Evolutionary conservation across 2,888 invertebrate species (phyloP), one percentile per base, ranked within the genome.

Genomic region (Caenorhabditis auriculariae): DNA sequence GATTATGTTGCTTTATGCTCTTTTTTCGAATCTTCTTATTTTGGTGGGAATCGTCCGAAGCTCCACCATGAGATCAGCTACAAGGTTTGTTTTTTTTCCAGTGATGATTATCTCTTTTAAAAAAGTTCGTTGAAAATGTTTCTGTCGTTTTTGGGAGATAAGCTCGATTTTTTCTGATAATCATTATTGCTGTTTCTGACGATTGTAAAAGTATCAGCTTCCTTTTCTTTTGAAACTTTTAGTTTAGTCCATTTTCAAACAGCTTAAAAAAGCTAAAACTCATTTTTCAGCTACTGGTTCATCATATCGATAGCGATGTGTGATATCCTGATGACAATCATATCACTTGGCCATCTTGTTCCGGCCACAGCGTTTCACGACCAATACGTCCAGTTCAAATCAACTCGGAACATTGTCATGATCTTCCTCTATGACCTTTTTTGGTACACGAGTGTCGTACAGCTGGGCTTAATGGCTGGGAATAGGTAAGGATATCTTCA

Each of bases 371-470:
- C 73, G 1, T 72, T 77, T 29, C 79, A 79, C 54, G 66, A 64
- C n/a, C 49, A 67, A 41, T 76, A 69, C 44, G 71, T 76, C 7
- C 58, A 70, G 32, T 64, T 65, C 45, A 55, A 56, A n/a, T 73
- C 74, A 1, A 49, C 54, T 21, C 47, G 75, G 19, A 77, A 78
- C 50, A 70, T 75, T 23, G 45, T 73, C 3, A 76, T 75, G 73
- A 69, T 79, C 19, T 79, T 79, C 51, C 64, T 76, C 60, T 79
- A 79, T 61, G 75, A 79, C 50, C 60, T 79, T 21, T 79, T 78
- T 57, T 79, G 79, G 79, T 79, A 79, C 56, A 73, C 76, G n/a
- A 78, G 72, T 17, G 79, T 79, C 6, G 69, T 79, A 2, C 75
- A 76, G 44, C 57, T 79, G 23, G 75, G 76, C 7, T 59, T 76